A percentile compares a stretch with the other conserved stretches of the same genome.
Conservation (phyloP, 2,113 vertebrate species). For the Melanotaenia duboulayi region DNA sequence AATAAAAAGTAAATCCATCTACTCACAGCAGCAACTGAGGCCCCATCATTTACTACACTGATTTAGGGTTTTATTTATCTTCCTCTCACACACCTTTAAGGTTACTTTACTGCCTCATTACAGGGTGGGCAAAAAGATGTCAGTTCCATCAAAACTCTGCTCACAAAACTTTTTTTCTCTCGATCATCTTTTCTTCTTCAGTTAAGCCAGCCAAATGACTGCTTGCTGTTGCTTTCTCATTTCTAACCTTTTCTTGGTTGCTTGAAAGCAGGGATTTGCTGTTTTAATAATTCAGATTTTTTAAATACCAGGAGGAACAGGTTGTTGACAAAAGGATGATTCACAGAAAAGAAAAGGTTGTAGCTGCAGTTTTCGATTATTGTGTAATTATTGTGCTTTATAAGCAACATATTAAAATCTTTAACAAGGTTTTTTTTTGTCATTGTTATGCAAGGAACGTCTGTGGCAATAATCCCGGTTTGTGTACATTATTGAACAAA, state of each 20-base stretch:
- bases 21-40: neutral
- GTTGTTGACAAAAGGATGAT: neutral
- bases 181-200: neutral
- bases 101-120: conserved; percentile 13
- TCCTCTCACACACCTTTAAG: conserved; percentile 3
- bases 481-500: conserved; percentile 36
- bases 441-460: neutral
- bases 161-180: too few species aligned
- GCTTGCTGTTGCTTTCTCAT: neutral
- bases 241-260: neutral
- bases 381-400: neutral
- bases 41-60: neutral
- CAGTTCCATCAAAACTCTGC: neutral
- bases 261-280: neutral
- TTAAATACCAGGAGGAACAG: neutral
- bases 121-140: conserved; percentile 3
- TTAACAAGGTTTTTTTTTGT: conserved; percentile 14
- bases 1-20: neutral
- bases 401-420: neutral
- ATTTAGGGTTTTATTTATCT: neutral
- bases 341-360: neutral
- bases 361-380: neutral
- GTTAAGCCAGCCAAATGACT: conserved; percentile 1
- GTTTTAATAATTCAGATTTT: neutral
- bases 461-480: conserved; percentile 14